Evolutionary conservation across 2,888 invertebrate genomes (phyloP), one percentile per base, ranked within the genome.

Genomic region (Crocallis elinguaria): DNA sequence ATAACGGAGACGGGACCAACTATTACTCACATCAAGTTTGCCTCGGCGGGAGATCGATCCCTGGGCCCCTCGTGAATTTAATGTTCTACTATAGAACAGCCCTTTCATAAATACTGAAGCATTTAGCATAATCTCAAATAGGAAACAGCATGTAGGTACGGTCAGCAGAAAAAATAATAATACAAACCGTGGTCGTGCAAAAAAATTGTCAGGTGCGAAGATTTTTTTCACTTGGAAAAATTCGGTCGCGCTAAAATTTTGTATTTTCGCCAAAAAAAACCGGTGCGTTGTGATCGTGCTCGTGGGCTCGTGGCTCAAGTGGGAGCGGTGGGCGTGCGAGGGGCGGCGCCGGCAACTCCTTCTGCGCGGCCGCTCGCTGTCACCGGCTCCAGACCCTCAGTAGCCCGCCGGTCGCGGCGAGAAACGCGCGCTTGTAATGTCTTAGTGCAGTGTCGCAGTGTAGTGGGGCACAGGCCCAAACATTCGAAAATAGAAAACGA

Each of bases 401-500:
- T 73, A 70, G 72, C 60, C 61, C 60, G 64, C 70, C 84, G 85
- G 84, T 77, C 85, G 89, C 86, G 84, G 72, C 79, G 82, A 82
- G 76, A 82, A 67, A 75, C 77, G 81, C 74, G 77, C 78, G 86
- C 62, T 57, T 71, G 67, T 56, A 56, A 85, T 86, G 86, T 71
- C 58, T 9, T 61, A 82, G 84, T 77, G 87, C 80, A 84, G 86
- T 86, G 86, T 71, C 71, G 77, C 73, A 81, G 89, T 88, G 88
- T 73, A 81, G 88, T 89, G 89, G 89, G 89, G 89, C 89, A 77
- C 65, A 78, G 77, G 88, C 89, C 89, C 88, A 82, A 78, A 80
- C 83, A 82, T 87, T 89, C 87, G 85, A 86, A 85, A 86, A 87
- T 86, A 85, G 78, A 84, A 85, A 86, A 87, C 89, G 84, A 84